Conservation (phyloP, 1,140 invertebrate species). For the Lordiphosa stackelbergi region DNA sequence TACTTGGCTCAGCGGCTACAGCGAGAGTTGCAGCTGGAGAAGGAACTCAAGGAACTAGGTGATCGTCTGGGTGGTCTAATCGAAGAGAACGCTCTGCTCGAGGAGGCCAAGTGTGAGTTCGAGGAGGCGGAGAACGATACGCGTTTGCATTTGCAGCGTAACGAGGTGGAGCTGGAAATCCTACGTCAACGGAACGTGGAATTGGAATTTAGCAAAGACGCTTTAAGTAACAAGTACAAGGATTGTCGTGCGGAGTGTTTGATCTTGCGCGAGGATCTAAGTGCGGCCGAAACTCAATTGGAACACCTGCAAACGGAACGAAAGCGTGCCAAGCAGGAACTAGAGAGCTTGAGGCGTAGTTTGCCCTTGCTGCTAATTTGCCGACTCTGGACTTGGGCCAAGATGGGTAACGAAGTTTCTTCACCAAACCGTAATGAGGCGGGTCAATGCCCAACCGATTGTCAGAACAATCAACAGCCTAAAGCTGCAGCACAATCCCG, state of each 20-base stretch:
- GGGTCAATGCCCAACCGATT: background rate
- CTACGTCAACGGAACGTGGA: constrained; percentile 77
- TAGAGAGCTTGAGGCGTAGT: constrained; percentile 81
- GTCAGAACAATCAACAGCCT: constrained; percentile 2
- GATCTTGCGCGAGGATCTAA: constrained; percentile 64
- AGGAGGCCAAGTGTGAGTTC: constrained; percentile 83
- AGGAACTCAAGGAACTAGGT: constrained; percentile 79
- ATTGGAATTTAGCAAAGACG: constrained; percentile 78
- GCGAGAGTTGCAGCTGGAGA: constrained; percentile 79
- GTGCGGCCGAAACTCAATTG: constrained; percentile 80
- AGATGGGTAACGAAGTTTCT: constrained; percentile 56
- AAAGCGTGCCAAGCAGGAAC: constrained; percentile 79
- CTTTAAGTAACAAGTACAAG: constrained; percentile 77
- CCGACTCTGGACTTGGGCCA: constrained; percentile 38
- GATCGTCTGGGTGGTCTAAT: constrained; percentile 79
- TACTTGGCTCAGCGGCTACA: constrained; percentile 80
- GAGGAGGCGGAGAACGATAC: constrained; percentile 85
- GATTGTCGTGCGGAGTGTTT: constrained; percentile 78
- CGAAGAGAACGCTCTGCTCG: constrained; percentile 80
- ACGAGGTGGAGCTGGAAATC: constrained; percentile 75
- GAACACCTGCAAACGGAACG: constrained; percentile 80
- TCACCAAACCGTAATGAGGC: background rate
- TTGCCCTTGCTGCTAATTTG: constrained; percentile 83
- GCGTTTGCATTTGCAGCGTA: constrained; percentile 81
- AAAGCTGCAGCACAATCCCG: constrained; percentile 31